Evolutionary conservation across 2,113 vertebrate species (phyloP).

Genomic region (Oreotrochilus melanogaster): DNA sequence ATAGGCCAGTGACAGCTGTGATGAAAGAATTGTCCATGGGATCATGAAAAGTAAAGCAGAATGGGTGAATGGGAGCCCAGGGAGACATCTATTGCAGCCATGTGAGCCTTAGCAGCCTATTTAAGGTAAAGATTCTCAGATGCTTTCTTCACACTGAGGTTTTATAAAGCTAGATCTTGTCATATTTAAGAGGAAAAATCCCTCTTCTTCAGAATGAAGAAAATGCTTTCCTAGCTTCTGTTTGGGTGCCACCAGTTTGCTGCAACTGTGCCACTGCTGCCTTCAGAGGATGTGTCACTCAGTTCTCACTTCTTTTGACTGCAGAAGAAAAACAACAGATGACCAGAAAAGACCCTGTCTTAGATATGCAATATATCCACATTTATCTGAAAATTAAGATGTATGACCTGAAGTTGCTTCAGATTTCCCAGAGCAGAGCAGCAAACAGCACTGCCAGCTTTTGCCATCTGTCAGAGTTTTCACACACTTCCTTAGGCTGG

Average conservation of each 20-base stretch:
- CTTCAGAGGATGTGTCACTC: background rate
- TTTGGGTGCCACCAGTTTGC: background rate
- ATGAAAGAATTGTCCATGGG: background rate
- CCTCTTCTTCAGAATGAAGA: background rate
- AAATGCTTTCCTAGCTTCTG: background rate
- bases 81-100: background rate
- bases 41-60: background rate
- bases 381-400: background rate
- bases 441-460: background rate
- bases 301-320: background rate
- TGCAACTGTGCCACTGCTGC: background rate
- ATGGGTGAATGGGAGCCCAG: background rate
- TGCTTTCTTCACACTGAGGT: background rate
- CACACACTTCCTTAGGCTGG: constrained; percentile 25
- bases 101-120: background rate
- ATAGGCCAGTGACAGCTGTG: background rate
- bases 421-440: background rate
- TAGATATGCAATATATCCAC: background rate
- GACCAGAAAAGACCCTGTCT: background rate
- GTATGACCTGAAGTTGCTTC: background rate
- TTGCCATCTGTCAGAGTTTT: constrained; percentile 48
- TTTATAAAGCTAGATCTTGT: background rate
- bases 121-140: background rate
- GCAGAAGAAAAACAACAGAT: background rate
- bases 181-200: background rate